phyloP scores from a whole-genome alignment of 2,888 invertebrate species.

The Neoascia interrupta region DNA sequence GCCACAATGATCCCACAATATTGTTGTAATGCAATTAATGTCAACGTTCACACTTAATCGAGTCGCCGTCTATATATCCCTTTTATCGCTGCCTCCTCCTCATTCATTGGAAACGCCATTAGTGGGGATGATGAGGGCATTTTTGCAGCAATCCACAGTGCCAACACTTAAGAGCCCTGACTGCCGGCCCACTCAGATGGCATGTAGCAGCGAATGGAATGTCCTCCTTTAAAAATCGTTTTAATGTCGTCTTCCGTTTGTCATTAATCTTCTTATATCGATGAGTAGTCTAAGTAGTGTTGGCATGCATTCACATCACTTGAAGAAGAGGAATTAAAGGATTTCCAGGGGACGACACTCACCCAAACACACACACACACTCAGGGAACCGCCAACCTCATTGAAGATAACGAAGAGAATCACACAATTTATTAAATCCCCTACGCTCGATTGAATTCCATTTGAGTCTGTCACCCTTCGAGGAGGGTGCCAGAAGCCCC shows the following conservation, averaged over 20 bases:
- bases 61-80: constrained; percentile 13
- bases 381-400: constrained; percentile 25
- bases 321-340: constrained; percentile 22
- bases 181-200: too few species aligned
- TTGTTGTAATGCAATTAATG: neutral
- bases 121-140: constrained; percentile 48
- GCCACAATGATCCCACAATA: neutral
- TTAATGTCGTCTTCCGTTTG: constrained; percentile 53
- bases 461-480: constrained; percentile 55
- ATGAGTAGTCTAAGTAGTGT: constrained; percentile 48
- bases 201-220: too few species aligned
- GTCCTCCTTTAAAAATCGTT: constrained; percentile 26
- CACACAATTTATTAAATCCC: constrained; percentile 61
- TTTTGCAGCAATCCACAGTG: constrained; percentile 27
- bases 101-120: constrained; percentile 14
- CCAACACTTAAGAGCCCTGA: constrained; percentile 42
- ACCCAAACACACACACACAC: too few species aligned
- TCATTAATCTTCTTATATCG: constrained; percentile 66
- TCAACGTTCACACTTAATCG: constrained; percentile 17
- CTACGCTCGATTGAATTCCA: constrained; percentile 62
- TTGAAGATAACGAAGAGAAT: constrained; percentile 58
- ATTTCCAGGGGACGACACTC: constrained; percentile 28
- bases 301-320: constrained; percentile 41
- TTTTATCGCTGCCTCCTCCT: neutral
- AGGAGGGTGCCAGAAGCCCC: constrained; percentile 2